Percentiles rank a stretch among this genome's conserved stretches.
These are phyloP conservation scores for Drosophila orosa DNA, from an alignment of 1,140 invertebrate species.

Conservation along the genomic window DNA sequence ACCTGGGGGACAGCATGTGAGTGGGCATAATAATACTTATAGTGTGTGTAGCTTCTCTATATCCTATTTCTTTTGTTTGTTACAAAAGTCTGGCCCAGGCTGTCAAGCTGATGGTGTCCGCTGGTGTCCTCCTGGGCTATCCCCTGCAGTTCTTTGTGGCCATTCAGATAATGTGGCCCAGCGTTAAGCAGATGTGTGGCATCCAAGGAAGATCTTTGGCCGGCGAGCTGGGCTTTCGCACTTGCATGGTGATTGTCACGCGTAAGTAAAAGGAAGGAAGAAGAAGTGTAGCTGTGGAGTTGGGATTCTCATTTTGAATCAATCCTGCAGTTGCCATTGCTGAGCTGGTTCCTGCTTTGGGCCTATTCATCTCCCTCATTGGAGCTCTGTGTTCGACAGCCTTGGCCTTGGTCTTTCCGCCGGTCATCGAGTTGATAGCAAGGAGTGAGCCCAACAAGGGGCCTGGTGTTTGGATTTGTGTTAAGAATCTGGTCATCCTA, in stretches of 20 bases:
- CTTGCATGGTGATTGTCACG: constrained; percentile 88
- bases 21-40: constrained; percentile 16
- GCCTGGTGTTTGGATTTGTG: constrained; percentile 82
- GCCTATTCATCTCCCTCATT: constrained; percentile 94
- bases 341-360: constrained; percentile 91
- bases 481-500: constrained; percentile 88
- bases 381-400: constrained; percentile 95
- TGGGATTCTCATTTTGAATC: neutral
- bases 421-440: constrained; percentile 92
- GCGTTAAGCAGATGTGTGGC: constrained; percentile 51
- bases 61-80: neutral
- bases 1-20: constrained; percentile 85
- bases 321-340: constrained; percentile 89
- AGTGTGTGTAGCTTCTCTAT: neutral
- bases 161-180: constrained; percentile 87
- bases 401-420: constrained; percentile 95
- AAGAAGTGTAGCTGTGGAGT: neutral
- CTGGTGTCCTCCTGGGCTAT: constrained; percentile 91
- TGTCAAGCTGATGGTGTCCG: constrained; percentile 88
- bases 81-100: constrained; percentile 85
- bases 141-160: constrained; percentile 94
- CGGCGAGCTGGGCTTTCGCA: constrained; percentile 88
- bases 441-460: constrained; percentile 85
- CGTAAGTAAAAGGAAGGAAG: constrained; percentile 86
- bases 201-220: constrained; percentile 70